Evolutionary conservation across 2,888 invertebrate species (phyloP), one percentile per base, ranked within the genome.

Genomic region (Agapetus fuscipes): DNA sequence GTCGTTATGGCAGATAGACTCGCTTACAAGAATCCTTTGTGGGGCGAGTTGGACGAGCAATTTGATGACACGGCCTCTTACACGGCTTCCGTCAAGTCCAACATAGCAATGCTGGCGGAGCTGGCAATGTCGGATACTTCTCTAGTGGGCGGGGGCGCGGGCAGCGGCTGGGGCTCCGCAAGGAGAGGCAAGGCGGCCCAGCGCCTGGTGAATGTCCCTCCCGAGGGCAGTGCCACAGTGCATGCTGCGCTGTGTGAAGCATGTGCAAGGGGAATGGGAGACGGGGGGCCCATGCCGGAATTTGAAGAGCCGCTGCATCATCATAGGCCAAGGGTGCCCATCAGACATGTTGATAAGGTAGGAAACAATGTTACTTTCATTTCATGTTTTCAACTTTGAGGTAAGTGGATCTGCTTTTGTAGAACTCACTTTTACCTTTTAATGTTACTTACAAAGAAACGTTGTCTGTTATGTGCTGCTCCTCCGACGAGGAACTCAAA

Each of bases 31-130:
- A n/a, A n/a, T n/a, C n/a, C n/a, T n/a, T n/a, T n/a, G n/a, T n/a
- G 45, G 45, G 45, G 45, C 3, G 45, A 45, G 28, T 29, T 42
- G 17, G 45, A 45, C 3, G 40, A 39, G 12, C 33, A 30, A 14
- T 25, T 25, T 10, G 39, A 40, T 17, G 35, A 35, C 6, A 34
- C 27, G 13, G 9, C 9, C 5, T 6, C 9, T 4, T 20, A 6
- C 20, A 4, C 20, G 20, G 20, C 5, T 4, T 9, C 20, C 9
- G n/a, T n/a, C n/a, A 4, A 9, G 9, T 4, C 20, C 20, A 20
- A 20, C 20, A 6, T 20, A 4, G 4, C 20, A 9, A 9, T 9
- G 20, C 20, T 20, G 4, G 9, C 9, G 4, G 20, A 20, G 5
- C 20, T 20, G 5, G 20, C 20, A 20, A 4, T 20, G n/a, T n/a